phyloP scores from a whole-genome alignment of 2,797 vertebrate species.

The Ctenosaura bakeri region DNA sequence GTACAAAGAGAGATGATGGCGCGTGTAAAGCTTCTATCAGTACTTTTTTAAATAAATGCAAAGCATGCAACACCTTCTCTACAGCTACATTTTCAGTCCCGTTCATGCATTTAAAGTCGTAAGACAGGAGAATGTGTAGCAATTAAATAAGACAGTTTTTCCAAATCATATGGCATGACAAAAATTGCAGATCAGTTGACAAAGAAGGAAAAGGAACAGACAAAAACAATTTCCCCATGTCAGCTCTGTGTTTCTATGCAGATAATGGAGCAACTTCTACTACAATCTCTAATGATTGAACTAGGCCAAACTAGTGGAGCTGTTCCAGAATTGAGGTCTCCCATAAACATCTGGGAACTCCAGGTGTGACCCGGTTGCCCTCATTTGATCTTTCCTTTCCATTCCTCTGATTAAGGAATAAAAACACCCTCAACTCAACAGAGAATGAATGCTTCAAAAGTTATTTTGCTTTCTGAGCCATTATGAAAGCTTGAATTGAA shows the following conservation, averaged over 20 bases:
- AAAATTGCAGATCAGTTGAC: conserved; percentile 46
- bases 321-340: background rate
- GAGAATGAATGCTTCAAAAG: conserved; percentile 19
- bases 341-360: conserved; percentile 3
- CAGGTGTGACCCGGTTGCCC: background rate
- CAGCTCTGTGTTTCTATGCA: background rate
- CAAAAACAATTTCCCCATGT: conserved; percentile 9
- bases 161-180: conserved; percentile 8
- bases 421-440: background rate
- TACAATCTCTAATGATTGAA: conserved; percentile 9
- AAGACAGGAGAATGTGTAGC: background rate
- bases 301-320: background rate
- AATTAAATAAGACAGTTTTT: conserved; percentile 27
- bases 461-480: background rate
- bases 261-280: conserved; percentile 8
- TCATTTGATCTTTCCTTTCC: background rate
- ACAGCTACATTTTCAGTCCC: conserved; percentile 30
- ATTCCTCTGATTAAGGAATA: conserved; percentile 16
- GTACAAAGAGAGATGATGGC: conserved; percentile 12
- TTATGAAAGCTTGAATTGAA: background rate
- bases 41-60: conserved; percentile 43
- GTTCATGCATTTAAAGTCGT: conserved; percentile 27
- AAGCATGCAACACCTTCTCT: conserved; percentile 37
- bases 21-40: conserved; percentile 31
- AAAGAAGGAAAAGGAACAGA: background rate